Base-by-base conservation (phyloP, 2,888 invertebrate species). In the Allolobophora icterica region DNA sequence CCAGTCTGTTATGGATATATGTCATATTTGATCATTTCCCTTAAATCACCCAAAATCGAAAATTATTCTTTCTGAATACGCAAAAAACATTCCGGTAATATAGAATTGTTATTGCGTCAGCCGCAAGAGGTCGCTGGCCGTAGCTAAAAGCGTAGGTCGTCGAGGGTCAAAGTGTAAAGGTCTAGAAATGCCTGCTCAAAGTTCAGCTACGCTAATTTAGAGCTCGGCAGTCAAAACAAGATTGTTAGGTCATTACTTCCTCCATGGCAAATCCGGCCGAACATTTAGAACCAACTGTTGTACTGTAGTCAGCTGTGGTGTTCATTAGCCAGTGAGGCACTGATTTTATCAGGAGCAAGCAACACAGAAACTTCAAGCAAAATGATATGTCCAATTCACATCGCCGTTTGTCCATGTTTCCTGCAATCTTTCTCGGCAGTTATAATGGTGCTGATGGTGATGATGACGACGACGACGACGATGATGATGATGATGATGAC, bases 201-300 rank as follows among this genome's bases (percentile, higher is more conserved):
- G 71, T 71, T 71, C 71, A 71, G 30, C 30, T 30, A 30, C n/a
- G 71, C 8, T n/a, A 71, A 71, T 71, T 71, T n/a, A n/a, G 71
- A 52, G 21, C 52, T 52, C 24, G 21, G n/a, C n/a, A n/a, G 45
- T 71, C 71, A 71, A 71, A 71, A 71, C 71, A 71, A 71, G n/a
- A 71, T 71, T n/a, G 30, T 71, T 71, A 71, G 71, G 71, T 71
- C 71, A 71, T n/a, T 71, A 52, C n/a, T 71, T 71, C n/a, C 71
- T 71, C n/a, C 71, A 71, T 30, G 8, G 71, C 71, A 8, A 71
- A 71, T n/a, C 52, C 24, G 8, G 11, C 71, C 11, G n/a, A 71
- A 52, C 52, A 24, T 1, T 52, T 52, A 52, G 52, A 52, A 24
- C 52, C 13, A 42, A 42, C 42, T 52, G 24, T 52, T 21, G n/a